A percentile compares a stretch with the other conserved stretches of the same genome.
These are phyloP conservation scores for Bambusicola thoracicus DNA, from an alignment of 2,113 vertebrate species.

Conservation along the genomic window DNA sequence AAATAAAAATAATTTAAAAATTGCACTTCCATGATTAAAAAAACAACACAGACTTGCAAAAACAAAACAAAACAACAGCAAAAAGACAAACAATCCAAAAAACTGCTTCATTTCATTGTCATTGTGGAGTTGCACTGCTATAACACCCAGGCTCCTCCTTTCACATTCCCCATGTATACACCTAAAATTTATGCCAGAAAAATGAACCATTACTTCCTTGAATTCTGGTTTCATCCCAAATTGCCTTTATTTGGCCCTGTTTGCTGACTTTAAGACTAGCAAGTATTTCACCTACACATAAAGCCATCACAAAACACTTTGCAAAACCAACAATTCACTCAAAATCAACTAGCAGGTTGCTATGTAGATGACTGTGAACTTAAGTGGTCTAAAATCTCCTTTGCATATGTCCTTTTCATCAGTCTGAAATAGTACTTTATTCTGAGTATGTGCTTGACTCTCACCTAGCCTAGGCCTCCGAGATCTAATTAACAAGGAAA, in stretches of 20 bases:
- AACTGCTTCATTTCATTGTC: neutral
- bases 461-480: neutral
- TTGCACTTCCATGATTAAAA: neutral
- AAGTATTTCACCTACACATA: neutral
- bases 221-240: neutral
- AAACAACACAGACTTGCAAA: neutral
- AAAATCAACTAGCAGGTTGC: neutral
- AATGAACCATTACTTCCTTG: neutral
- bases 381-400: neutral
- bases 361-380: neutral
- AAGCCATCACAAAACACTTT: neutral
- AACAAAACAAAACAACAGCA: too few relatives aligned
- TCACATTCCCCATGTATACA: fast-evolving
- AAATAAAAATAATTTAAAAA: neutral
- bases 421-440: neutral
- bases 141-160: neutral
- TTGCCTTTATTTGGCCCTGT: neutral
- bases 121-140: neutral
- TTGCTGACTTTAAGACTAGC: neutral
- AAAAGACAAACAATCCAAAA: too few relatives aligned
- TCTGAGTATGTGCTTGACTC: neutral
- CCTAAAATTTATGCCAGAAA: neutral
- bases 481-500: neutral
- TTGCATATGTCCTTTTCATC: neutral
- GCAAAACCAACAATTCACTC: neutral